Percentiles rank a stretch among this genome's conserved stretches.
phyloP scores from a whole-genome alignment of 1,140 invertebrate species.

The Diorhabda carinulata region DNA sequence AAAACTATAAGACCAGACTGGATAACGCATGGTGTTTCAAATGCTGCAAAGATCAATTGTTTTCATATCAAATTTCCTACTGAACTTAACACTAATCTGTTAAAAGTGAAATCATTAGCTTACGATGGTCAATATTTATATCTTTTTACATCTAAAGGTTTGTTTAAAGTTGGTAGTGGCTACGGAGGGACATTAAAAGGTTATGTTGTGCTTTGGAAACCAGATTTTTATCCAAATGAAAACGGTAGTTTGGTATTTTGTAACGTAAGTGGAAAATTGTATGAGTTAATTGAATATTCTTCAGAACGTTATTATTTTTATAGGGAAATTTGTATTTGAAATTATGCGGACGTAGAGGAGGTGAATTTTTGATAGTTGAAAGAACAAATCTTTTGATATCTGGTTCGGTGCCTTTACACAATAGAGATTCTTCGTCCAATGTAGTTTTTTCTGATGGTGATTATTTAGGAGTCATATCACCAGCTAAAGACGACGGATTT shows the following conservation, averaged over 20 bases:
- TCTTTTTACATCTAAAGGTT: slow-evolving; percentile 70
- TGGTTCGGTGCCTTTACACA: slow-evolving; percentile 61
- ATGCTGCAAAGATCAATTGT: slow-evolving; percentile 68
- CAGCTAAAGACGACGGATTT: slow-evolving; percentile 79
- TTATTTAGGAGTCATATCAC: slow-evolving; percentile 72
- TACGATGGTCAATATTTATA: slow-evolving; percentile 89
- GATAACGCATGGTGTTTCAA: slow-evolving; percentile 81
- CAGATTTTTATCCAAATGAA: slow-evolving; percentile 73
- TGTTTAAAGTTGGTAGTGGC: slow-evolving; percentile 89
- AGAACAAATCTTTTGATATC: slow-evolving; percentile 56
- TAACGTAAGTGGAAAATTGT: slow-evolving; percentile 54
- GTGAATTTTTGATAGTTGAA: slow-evolving; percentile 60
- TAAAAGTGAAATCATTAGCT: slow-evolving; percentile 61
- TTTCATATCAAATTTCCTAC: slow-evolving; percentile 57
- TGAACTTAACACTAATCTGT: slow-evolving; percentile 47
- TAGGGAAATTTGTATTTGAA: slow-evolving; percentile 55
- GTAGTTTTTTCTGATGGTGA: slow-evolving; percentile 85
- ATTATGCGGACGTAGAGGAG: slow-evolving; percentile 56
- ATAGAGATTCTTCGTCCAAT: slow-evolving; percentile 59
- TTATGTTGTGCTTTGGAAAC: slow-evolving; percentile 75
- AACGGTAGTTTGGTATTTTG: slow-evolving; percentile 82
- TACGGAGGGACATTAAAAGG: slow-evolving; percentile 87
- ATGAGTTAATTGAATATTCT: not conserved
- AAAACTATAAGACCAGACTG: slow-evolving; percentile 80
- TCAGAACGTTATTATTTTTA: slow-evolving; percentile 30